Evolutionary conservation across 2,113 vertebrate genomes (phyloP), one percentile per base, ranked within the genome.

Genomic region (Mirza zaza): DNA sequence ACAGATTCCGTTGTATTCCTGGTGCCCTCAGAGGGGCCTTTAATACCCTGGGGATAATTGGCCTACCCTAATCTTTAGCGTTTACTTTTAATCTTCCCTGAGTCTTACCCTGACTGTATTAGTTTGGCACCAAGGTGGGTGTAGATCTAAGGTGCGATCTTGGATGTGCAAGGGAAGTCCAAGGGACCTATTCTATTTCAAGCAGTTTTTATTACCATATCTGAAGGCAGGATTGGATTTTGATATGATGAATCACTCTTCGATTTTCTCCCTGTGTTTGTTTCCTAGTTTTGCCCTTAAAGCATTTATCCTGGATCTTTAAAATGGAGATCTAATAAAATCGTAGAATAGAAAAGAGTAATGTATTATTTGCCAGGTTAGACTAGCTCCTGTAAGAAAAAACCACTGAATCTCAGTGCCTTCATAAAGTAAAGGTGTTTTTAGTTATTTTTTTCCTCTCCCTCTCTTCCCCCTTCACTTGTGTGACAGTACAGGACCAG

Each of bases 291-390:
- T 83, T 77, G 32, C 25, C 84, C 55, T 91, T 42, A 73, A 90
- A 92, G 67, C 34, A 21, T 59, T 90, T 87, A 57, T 50, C 61
- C 20, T 5, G 25, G 23, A 25, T 96, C 65, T 91, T 86, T 80
- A 94, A 50, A 84, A 79, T 25, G 82, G 90, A 68, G 32, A 65
- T 67, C 73, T 63, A 87, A 81, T 76, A 23, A 55, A 91, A 79
- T 50, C 61, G 12, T 52, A 57, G 59, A 52, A 29, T 55, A 81
- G 59, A 76, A 91, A 86, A 93, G n/a, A 95, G 10, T 20, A 18
- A 55, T 32, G 10, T 70, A 8, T 68, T 68, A 79, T 90, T 93
- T 65, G n/a, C 36, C 23, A 83, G 75, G 29, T 80, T 67, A 39
- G 27, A 89, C 48, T 29, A 85, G 23, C 15, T 39, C 29, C 9